Conservation (phyloP, 2,888 invertebrate genomes). For the Oligia strigilis region DNA sequence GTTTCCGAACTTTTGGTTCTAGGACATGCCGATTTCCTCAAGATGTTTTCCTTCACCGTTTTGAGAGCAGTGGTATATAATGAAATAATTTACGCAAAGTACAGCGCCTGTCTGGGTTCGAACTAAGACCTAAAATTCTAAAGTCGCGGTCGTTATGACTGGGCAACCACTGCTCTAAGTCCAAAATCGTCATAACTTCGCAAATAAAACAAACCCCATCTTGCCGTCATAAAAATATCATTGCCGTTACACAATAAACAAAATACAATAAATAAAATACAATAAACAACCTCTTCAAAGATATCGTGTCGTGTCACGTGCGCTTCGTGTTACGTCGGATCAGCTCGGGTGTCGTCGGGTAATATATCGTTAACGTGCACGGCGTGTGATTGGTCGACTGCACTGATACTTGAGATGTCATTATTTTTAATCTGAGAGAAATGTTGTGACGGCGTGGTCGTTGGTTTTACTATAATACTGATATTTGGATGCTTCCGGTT, state of each 20-base stretch:
- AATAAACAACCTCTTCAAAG: neutral
- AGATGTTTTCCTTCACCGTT: too few species aligned
- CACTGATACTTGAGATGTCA: slow-evolving; percentile 9
- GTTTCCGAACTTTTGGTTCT: too few species aligned
- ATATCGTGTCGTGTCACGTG: slow-evolving; percentile 13
- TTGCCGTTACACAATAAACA: neutral
- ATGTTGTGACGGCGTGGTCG: neutral
- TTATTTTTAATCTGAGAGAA: neutral
- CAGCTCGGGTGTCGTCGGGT: neutral
- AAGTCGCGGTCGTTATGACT: too few species aligned
- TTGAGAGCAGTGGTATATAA: too few species aligned
- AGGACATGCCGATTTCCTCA: too few species aligned
- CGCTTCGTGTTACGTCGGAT: slow-evolving; percentile 10
- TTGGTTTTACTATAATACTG: neutral
- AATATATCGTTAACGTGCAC: slow-evolving; percentile 35
- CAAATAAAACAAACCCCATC: neutral
- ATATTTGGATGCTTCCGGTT: too few species aligned
- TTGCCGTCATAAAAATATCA: neutral
- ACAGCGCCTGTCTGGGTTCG: too few species aligned
- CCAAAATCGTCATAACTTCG: neutral
- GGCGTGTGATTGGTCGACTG: slow-evolving; percentile 19
- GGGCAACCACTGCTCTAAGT: too few species aligned
- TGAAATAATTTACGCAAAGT: too few species aligned
- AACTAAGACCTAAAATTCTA: too few species aligned
- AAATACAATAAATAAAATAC: neutral